phyloP scores from a whole-genome alignment of 2,113 vertebrate genomes.

The Grammatotria lemairii region DNA sequence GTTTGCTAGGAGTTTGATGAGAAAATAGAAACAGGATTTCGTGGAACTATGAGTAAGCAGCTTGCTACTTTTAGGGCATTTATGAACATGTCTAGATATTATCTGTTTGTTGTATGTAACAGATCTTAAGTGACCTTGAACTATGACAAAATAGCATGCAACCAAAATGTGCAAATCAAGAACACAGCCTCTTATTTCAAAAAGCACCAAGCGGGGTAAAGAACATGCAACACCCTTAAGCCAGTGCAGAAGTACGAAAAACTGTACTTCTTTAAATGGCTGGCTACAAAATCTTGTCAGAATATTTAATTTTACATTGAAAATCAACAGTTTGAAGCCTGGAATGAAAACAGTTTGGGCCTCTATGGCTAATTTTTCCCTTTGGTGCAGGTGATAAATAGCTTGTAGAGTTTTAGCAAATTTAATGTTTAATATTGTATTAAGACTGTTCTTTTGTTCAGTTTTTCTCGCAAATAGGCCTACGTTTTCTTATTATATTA shows the following conservation, averaged over 20 bases:
- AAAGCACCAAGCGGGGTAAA: background rate
- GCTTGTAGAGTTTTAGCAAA: background rate
- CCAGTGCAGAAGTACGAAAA: background rate
- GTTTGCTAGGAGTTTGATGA: background rate
- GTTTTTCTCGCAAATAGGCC: background rate
- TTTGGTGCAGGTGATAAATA: fast-evolving
- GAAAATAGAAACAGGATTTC: background rate
- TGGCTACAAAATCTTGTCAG: background rate
- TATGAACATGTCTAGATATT: background rate
- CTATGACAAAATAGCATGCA: background rate
- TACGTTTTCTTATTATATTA: background rate
- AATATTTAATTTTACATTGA: background rate
- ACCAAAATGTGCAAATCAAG: background rate
- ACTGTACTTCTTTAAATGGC: background rate
- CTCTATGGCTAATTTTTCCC: background rate
- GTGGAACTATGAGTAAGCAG: background rate
- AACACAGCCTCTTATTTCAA: background rate
- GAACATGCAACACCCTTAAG: background rate
- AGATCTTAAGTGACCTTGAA: background rate
- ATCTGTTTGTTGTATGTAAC: background rate
- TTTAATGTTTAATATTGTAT: background rate
- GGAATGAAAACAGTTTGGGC: background rate
- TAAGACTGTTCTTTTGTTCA: fast-evolving
- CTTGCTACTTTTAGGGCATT: background rate
- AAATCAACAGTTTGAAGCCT: background rate